Evolutionary conservation across 2,797 vertebrate species (phyloP), one percentile per base, ranked within the genome.

Genomic region (Darevskia nairensis): DNA sequence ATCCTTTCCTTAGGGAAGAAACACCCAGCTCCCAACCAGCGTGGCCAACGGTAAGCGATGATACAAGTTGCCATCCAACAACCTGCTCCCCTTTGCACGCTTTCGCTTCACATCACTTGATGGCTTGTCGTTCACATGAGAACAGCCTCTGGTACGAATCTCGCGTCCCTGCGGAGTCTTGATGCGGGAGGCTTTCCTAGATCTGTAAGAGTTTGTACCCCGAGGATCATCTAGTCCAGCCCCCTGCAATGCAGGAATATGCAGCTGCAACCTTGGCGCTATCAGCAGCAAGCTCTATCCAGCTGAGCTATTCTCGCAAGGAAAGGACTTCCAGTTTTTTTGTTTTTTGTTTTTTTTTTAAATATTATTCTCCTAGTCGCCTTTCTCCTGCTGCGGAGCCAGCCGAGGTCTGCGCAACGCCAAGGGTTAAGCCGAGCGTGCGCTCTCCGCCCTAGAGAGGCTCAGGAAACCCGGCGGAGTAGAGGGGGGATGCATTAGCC

Each of bases 391-490:
- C 68, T 15, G 50, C 69, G 2, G 10, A 3, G 21, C n/a, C 68
- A 13, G 19, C 27, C 1, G 66, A 46, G 35, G 0, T 15, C 50
- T 61, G 46, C 23, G 50, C 19, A 15, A 7, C 8, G 13, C n/a
- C 83, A 89, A 89, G 83, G 72, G 83, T 89, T 89, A 89, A 89
- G 15, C 6, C 32, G 2, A 81, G 41, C 6, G 69, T 85, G 23
- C 3, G 17, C 69, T 66, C n/a, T 15, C n/a, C 27, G 88, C 88
- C 78, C 88, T 89, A 85, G 88, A 89, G 88, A 89, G 83, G 71
- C n/a, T 50, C 88, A 85, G 88, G 69, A 80, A 74, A 50, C 46
- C 17, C 10, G 29, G 61, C 6, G 23, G 55, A 21, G 50, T 8
- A 75, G 32, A 59, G 32, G 21, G 69, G 80, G 78, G 78, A 89